Conservation (phyloP, 92 coral and sea anemone species). For the Diadumene lineata region DNA sequence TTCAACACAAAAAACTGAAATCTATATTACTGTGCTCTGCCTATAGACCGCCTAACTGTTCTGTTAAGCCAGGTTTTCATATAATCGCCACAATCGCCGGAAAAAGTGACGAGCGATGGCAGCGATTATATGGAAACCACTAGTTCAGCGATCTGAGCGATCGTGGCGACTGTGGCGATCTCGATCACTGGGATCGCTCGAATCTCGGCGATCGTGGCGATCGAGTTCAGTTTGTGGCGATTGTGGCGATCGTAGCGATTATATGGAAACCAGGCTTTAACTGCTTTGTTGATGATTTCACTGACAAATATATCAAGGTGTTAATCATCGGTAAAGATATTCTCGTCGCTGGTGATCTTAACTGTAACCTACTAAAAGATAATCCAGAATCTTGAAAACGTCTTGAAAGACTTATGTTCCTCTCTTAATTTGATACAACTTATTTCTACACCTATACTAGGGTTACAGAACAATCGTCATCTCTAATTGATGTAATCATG, state of each 20-base stretch:
- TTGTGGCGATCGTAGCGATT: too few relatives aligned
- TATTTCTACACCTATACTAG: not conserved
- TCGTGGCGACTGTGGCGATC: too few relatives aligned
- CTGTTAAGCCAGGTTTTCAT: not conserved
- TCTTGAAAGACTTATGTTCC: not conserved
- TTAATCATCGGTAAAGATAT: constrained; percentile 1
- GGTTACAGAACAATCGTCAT: not conserved
- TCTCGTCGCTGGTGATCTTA: constrained; percentile 18
- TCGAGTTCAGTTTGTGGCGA: too few relatives aligned
- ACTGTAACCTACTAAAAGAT: constrained; percentile 2
- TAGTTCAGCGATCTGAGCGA: too few relatives aligned
- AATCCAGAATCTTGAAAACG: not conserved
- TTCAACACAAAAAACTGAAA: constrained; percentile 30
- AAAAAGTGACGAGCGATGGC: too few relatives aligned
- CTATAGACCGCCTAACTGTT: constrained; percentile 31
- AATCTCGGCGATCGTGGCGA: too few relatives aligned
- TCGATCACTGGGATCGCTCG: too few relatives aligned
- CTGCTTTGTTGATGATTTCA: constrained; percentile 3
- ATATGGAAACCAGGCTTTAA: too few relatives aligned
- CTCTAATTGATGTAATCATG: constrained; percentile 26
- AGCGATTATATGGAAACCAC: too few relatives aligned
- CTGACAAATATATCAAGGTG: constrained; percentile 6
- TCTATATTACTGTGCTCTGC: constrained; percentile 32
- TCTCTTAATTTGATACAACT: not conserved
- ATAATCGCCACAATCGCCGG: too few relatives aligned